Evolutionary conservation across 2,113 vertebrate species (phyloP).

Genomic region (Ranitomeya imitator): DNA sequence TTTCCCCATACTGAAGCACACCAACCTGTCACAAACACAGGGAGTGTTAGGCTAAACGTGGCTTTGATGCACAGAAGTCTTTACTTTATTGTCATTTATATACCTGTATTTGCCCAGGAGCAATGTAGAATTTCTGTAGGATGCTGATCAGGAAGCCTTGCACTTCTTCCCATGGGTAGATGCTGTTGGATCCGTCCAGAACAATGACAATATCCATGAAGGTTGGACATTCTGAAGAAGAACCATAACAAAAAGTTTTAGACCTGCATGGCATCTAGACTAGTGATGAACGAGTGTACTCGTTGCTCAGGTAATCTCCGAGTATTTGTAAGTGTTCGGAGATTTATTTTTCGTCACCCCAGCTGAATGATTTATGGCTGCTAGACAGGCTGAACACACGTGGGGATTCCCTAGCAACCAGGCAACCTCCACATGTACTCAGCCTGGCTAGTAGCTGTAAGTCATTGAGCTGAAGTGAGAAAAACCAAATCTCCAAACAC

Average conservation of each 20-base stretch:
- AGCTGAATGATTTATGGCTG: too few species aligned
- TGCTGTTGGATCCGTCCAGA: constrained; percentile 96
- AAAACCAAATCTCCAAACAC: too few species aligned
- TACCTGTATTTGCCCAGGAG: constrained; percentile 96
- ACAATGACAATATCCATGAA: constrained; percentile 98
- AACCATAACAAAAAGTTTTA: not conserved
- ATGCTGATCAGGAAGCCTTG: constrained; percentile 95
- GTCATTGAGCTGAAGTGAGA: too few species aligned
- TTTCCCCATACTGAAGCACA: constrained; percentile 90
- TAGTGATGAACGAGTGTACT: too few species aligned
- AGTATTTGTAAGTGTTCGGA: too few species aligned
- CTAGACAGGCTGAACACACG: too few species aligned
- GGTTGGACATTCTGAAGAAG: constrained; percentile 86
- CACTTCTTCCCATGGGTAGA: constrained; percentile 97
- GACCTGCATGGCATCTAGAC: not conserved
- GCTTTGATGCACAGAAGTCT: not conserved
- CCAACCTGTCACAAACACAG: constrained; percentile 78
- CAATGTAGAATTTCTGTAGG: constrained; percentile 92
- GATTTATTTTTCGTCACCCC: too few species aligned
- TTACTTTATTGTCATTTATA: constrained; percentile 61
- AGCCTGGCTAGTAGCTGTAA: too few species aligned
- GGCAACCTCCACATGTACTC: too few species aligned
- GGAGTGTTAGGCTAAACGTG: not conserved
- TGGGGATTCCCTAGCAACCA: too few species aligned
- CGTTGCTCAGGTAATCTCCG: too few species aligned